Percentiles rank a stretch among this genome's conserved stretches.
Evolutionary conservation across 2,113 vertebrate species (phyloP).

Genomic region (Monopterus albus): DNA sequence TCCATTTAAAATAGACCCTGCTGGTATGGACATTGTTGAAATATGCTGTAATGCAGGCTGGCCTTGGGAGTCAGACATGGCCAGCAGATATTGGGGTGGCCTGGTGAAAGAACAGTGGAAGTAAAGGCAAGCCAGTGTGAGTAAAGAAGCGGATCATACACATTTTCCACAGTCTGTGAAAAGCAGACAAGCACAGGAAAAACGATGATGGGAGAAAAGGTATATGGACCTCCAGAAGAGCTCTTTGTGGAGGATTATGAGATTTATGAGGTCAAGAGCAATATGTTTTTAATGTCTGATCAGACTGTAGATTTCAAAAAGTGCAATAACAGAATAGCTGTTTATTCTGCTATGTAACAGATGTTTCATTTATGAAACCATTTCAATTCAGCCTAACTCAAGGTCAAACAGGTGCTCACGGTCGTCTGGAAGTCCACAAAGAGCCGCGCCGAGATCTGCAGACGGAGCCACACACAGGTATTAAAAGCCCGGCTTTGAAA

Average conservation of each 20-base stretch:
- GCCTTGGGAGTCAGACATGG: slow-evolving; percentile 44
- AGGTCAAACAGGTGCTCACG: slow-evolving; percentile 36
- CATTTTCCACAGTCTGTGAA: slow-evolving; percentile 72
- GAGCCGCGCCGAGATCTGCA: slow-evolving; percentile 23
- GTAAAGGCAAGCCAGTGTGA: neutral
- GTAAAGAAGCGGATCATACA: slow-evolving; percentile 57
- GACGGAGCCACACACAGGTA: slow-evolving; percentile 29
- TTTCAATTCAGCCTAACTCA: slow-evolving; percentile 9
- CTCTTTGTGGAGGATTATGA: neutral
- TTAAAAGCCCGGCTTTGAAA: slow-evolving; percentile 44
- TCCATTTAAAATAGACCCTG: slow-evolving; percentile 25
- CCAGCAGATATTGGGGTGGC: slow-evolving; percentile 27
- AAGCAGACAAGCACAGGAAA: slow-evolving; percentile 51
- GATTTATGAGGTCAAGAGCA: slow-evolving; percentile 35
- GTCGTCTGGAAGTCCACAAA: slow-evolving; percentile 11
- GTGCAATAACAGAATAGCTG: neutral
- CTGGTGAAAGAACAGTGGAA: slow-evolving; percentile 28
- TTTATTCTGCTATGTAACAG: neutral
- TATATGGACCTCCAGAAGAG: slow-evolving; percentile 21
- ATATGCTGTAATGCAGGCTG: slow-evolving; percentile 54
- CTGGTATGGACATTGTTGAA: slow-evolving; percentile 41
- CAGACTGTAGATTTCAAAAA: neutral
- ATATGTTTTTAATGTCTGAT: slow-evolving; percentile 24
- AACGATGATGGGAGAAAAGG: slow-evolving; percentile 6
- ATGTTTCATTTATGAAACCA: neutral